Percentiles rank a stretch among this genome's conserved stretches.
Evolutionary conservation across 2,113 vertebrate genomes (phyloP).

Genomic region (Psephotus haematonotus): DNA sequence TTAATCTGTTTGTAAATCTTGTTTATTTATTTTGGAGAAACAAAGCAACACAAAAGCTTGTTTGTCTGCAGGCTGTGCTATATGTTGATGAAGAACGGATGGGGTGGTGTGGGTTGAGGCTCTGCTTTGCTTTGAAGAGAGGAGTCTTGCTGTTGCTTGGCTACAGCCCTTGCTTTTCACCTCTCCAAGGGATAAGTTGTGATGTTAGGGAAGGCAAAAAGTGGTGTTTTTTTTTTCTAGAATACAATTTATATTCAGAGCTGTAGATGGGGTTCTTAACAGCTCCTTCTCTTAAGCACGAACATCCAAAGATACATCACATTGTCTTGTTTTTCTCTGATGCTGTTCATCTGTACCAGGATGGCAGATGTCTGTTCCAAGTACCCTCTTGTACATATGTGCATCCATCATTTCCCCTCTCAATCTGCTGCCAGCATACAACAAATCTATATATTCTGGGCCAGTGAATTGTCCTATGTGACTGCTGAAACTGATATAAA

Average conservation of each 20-base stretch:
- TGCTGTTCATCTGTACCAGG: not conserved
- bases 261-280: not conserved
- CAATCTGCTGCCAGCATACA: not conserved
- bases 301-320: not conserved
- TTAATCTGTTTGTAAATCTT: not conserved
- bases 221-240: accelerated
- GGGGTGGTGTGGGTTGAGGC: not conserved
- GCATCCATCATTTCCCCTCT: not conserved
- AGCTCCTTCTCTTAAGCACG: not conserved
- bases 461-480: not conserved
- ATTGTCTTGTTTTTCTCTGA: not conserved
- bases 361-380: not conserved
- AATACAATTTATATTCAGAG: not conserved
- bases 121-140: not conserved
- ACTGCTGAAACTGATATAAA: not conserved
- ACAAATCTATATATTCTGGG: not conserved
- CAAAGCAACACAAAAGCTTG: not conserved
- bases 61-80: not conserved
- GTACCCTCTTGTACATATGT: not conserved
- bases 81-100: not conserved
- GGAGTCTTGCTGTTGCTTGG: constrained; percentile 22
- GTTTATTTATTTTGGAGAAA: not conserved
- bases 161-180: constrained; percentile 17
- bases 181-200: not conserved
- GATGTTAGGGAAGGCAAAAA: not conserved